phyloP scores from a whole-genome alignment of 2,888 invertebrate genomes.

The Caenorhabditis sp. region DNA sequence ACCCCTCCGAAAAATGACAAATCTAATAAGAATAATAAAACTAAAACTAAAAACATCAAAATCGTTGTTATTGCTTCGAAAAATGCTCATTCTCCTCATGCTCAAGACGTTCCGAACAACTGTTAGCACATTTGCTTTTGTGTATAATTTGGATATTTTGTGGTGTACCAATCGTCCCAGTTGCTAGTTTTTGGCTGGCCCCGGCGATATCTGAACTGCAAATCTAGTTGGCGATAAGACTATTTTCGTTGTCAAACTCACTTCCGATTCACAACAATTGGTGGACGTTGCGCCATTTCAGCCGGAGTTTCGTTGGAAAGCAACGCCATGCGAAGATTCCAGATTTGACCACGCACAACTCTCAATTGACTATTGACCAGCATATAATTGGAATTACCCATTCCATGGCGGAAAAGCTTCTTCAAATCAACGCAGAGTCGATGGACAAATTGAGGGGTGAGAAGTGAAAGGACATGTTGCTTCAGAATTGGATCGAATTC shows the following conservation, averaged over 20 bases:
- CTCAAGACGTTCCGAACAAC: not conserved
- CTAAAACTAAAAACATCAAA: not conserved
- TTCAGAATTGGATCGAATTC: constrained; percentile 54
- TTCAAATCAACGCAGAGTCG: constrained; percentile 56
- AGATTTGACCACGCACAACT: constrained; percentile 64
- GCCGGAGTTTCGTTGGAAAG: constrained; percentile 49
- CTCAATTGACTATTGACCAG: constrained; percentile 58
- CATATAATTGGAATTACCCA: constrained; percentile 42
- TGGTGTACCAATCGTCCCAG: constrained; percentile 49
- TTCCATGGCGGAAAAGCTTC: constrained; percentile 80
- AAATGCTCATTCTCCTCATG: not conserved
- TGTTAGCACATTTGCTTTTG: constrained; percentile 30
- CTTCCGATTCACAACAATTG: constrained; percentile 52
- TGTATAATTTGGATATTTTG: constrained; percentile 37
- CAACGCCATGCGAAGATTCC: constrained; percentile 59
- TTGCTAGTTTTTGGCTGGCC: constrained; percentile 28
- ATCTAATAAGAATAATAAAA: not conserved
- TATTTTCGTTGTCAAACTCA: constrained; percentile 9
- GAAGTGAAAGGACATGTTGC: constrained; percentile 44
- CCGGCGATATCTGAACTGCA: constrained; percentile 36
- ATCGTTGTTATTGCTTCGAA: not conserved
- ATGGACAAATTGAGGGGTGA: constrained; percentile 60
- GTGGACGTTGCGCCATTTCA: constrained; percentile 55
- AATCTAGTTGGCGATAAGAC: not conserved
- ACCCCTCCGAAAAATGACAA: not conserved